Base-by-base conservation (phyloP, 2,888 invertebrate species). In the Argyresthia goedartella region DNA sequence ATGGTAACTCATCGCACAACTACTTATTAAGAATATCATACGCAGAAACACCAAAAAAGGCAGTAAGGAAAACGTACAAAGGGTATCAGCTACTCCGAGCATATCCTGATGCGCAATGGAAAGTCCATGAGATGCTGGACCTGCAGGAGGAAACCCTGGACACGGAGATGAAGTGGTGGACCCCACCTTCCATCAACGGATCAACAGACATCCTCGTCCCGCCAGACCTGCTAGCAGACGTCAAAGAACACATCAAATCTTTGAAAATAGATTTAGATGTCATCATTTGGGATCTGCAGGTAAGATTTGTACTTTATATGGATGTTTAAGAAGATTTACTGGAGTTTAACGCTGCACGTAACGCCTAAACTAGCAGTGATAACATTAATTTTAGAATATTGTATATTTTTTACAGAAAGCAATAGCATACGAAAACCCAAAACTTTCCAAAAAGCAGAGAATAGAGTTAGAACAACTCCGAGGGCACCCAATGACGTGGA, bases 131-230 rank as follows among this genome's bases (percentile, higher is more conserved):
- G 36, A 66, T 88, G 62, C 57, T 85, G 54, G 84, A 85, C 36
- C 64, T 88, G 45, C 75, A 82, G 54, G 87, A 88, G 44, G 88
- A 87, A 10, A 81, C 82, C 0, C 79, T 82, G 47, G 87, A 84
- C 0, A 86, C 87, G 0, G 87, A 82, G 0, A 49, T 87, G 9
- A 85, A 81, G 81, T 87, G 87, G 87, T 87, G 87, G 87, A 80
- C 86, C 0, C 55, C 71, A 15, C 87, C 87, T 0, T 78, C 87
- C 0, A 63, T 86, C 6, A 86, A 86, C 52, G 76, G 89, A 6
- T 82, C 91, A 6, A 90, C 91, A 0, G 95, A 95, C 66, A 79
- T 95, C 4, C 87, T 95, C 49, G 90, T 95, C 10, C 90, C 94
- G 0, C 93, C 93, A 1, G 89, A 89, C 55, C 81, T 92, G 52